Evolutionary conservation across 1,140 invertebrate genomes (phyloP).

Genomic region (Subanguina moxae): DNA sequence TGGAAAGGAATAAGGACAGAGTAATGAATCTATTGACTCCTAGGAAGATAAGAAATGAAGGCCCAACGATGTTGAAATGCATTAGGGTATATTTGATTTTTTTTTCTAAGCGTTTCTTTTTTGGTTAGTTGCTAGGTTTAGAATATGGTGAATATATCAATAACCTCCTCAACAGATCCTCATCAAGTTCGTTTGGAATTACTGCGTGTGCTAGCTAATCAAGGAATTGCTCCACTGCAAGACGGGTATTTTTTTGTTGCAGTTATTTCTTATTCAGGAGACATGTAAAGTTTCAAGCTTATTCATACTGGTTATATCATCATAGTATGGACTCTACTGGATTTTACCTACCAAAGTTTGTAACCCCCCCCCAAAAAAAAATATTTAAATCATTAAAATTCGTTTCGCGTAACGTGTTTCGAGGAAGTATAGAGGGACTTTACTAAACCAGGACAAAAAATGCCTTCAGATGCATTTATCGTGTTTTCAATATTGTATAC

Average conservation of each 20-base stretch:
- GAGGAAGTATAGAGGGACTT: too few relatives aligned
- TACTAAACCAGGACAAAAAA: too few relatives aligned
- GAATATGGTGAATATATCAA: slow-evolving; percentile 45
- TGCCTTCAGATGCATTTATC: too few relatives aligned
- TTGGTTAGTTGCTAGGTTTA: not conserved
- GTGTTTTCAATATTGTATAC: too few relatives aligned
- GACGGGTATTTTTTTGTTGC: slow-evolving; percentile 34
- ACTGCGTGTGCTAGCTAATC: slow-evolving; percentile 35
- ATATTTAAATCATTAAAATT: too few relatives aligned
- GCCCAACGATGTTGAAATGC: slow-evolving; percentile 27
- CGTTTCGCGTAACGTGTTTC: too few relatives aligned
- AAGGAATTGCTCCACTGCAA: slow-evolving; percentile 23
- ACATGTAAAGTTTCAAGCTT: too few relatives aligned
- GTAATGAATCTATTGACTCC: slow-evolving; percentile 37
- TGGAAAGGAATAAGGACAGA: slow-evolving; percentile 40
- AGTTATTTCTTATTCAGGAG: slow-evolving; percentile 12
- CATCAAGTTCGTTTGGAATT: slow-evolving; percentile 34
- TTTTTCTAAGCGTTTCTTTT: not conserved
- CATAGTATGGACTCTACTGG: too few relatives aligned
- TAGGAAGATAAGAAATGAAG: slow-evolving; percentile 25
- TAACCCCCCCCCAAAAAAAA: too few relatives aligned
- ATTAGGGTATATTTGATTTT: slow-evolving; percentile 14
- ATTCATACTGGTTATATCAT: too few relatives aligned
- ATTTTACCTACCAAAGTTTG: too few relatives aligned
- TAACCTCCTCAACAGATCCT: slow-evolving; percentile 47